These are phyloP conservation scores for Muscicapa comitata DNA, from an alignment of 2,797 vertebrate species.

Conservation along the genomic window DNA sequence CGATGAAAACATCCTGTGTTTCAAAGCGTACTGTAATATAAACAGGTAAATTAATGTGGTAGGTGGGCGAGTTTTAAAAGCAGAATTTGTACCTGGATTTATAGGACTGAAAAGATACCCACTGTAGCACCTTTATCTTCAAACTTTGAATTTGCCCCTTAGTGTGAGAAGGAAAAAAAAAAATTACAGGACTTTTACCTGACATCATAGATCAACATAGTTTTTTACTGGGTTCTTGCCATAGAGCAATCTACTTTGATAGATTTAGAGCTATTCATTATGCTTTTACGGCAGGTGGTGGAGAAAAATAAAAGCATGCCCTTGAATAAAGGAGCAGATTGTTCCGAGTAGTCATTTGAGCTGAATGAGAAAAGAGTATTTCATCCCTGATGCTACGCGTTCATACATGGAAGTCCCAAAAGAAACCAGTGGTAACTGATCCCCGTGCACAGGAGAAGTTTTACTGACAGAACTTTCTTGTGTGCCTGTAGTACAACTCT, in stretches of 20 bases:
- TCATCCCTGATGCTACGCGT: neutral
- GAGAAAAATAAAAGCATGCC: neutral
- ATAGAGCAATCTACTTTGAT: neutral
- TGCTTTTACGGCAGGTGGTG: slow-evolving; percentile 2
- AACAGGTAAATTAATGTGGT: neutral
- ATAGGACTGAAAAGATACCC: neutral
- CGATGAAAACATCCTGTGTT: neutral
- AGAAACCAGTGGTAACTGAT: neutral
- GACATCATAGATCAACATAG: neutral
- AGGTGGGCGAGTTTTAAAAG: neutral
- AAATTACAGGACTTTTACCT: neutral
- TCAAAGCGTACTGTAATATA: neutral
- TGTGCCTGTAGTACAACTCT: neutral
- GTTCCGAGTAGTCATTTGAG: neutral
- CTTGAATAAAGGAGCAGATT: neutral
- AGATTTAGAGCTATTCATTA: slow-evolving; percentile 18
- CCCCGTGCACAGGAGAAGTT: neutral
- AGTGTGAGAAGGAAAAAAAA: neutral
- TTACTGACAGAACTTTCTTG: neutral
- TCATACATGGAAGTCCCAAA: neutral
- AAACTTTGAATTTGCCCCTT: neutral
- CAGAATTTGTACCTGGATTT: neutral
- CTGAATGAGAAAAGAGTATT: neutral
- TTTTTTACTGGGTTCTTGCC: neutral
- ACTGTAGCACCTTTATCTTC: neutral